Evolutionary conservation across 2,797 vertebrate species (phyloP).

Genomic region (Podarcis lilfordi): DNA sequence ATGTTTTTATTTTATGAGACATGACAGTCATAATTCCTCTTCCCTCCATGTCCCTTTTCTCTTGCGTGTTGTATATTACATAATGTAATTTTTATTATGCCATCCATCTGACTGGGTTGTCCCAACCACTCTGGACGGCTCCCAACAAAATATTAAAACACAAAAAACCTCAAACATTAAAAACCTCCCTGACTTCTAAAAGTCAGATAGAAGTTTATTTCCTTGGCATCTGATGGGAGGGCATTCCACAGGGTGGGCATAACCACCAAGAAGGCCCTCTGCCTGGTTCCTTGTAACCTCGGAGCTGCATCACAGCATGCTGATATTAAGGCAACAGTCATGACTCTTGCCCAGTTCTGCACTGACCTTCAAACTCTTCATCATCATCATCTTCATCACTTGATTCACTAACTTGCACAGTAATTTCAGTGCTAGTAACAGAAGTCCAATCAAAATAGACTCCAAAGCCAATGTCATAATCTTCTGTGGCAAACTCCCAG

Average conservation of each 20-base stretch:
- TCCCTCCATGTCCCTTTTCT: too few relatives aligned
- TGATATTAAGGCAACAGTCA: background rate
- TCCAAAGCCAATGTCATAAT: slow-evolving; percentile 97
- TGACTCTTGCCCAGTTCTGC: slow-evolving; percentile 1
- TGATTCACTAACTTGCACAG: slow-evolving; percentile 97
- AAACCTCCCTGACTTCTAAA: too few relatives aligned
- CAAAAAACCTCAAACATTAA: too few relatives aligned
- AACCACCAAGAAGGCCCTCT: too few relatives aligned
- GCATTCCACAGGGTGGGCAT: too few relatives aligned
- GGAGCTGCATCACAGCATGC: background rate
- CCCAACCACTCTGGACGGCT: too few relatives aligned
- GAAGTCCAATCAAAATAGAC: slow-evolving; percentile 98
- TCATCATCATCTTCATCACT: slow-evolving; percentile 98
- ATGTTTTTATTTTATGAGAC: background rate
- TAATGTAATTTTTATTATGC: too few relatives aligned
- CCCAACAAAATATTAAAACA: too few relatives aligned
- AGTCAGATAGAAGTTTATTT: too few relatives aligned
- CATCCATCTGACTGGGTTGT: too few relatives aligned
- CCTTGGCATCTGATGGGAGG: too few relatives aligned
- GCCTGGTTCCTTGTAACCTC: background rate
- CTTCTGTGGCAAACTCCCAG: slow-evolving; percentile 97
- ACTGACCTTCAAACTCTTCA: slow-evolving; percentile 89
- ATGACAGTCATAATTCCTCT: background rate
- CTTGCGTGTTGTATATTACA: too few relatives aligned
- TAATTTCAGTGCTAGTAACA: slow-evolving; percentile 91